Evolutionary conservation across 2,888 invertebrate species (phyloP).

Genomic region (Ectemnius continuus): DNA sequence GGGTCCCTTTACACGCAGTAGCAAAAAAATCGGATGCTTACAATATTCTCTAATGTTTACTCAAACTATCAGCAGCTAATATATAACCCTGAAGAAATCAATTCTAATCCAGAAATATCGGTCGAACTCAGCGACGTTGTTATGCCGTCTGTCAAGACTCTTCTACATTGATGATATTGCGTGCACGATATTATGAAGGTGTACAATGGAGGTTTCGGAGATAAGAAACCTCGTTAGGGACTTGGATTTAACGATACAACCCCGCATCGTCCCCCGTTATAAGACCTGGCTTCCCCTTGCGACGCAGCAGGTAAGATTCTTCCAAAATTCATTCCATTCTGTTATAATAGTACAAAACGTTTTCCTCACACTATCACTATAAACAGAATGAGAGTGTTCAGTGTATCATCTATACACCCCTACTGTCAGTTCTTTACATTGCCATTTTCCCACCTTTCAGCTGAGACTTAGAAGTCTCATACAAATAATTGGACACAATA

Average conservation of each 20-base stretch:
- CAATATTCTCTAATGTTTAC: constrained; percentile 28
- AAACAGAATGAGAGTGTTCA: constrained; percentile 15
- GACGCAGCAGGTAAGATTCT: constrained; percentile 85
- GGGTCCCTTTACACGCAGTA: constrained; percentile 4
- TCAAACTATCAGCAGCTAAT: constrained; percentile 13
- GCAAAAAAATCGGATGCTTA: neutral
- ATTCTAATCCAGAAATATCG: constrained; percentile 6
- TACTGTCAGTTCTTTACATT: neutral
- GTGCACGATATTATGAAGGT: constrained; percentile 64
- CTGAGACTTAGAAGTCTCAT: constrained; percentile 88
- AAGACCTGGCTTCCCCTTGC: constrained; percentile 89
- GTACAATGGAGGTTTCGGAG: constrained; percentile 70
- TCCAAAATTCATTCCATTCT: neutral
- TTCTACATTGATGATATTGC: constrained; percentile 40
- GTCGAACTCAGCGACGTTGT: constrained; percentile 9
- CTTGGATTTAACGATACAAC: constrained; percentile 74
- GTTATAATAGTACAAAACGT: neutral
- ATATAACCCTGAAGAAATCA: constrained; percentile 41
- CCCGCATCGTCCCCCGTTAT: constrained; percentile 81
- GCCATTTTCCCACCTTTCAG: constrained; percentile 76
- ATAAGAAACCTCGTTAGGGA: constrained; percentile 72
- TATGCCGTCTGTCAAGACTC: neutral
- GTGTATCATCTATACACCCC: neutral
- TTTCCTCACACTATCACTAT: neutral
- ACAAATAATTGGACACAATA: constrained; percentile 85